These are phyloP conservation scores for Takifugu bimaculatus DNA, from an alignment of 2,113 vertebrate species.

Conservation along the genomic window DNA sequence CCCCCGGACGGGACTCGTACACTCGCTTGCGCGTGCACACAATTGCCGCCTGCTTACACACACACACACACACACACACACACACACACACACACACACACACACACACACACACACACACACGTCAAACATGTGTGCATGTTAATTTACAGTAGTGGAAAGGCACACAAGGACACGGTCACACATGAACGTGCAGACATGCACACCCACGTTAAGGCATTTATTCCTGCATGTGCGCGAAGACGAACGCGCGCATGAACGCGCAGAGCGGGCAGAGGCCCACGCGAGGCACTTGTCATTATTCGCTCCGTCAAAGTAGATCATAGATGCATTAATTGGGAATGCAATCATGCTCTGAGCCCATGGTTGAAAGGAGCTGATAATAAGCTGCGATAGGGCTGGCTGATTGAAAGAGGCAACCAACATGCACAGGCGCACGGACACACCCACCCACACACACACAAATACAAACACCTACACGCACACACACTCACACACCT, in stretches of 20 bases:
- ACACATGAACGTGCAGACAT: not conserved
- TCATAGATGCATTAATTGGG: slow-evolving; percentile 71
- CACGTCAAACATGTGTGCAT: not conserved
- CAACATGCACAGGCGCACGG: slow-evolving; percentile 21
- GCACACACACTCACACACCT: too few species aligned
- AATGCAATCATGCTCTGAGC: slow-evolving; percentile 69
- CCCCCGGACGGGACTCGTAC: slow-evolving; percentile 26
- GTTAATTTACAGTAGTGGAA: not conserved
- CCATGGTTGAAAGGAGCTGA: slow-evolving; percentile 73
- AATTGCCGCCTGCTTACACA: not conserved
- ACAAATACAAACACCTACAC: too few species aligned
- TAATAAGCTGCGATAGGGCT: slow-evolving; percentile 74
- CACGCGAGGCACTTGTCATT: slow-evolving; percentile 51
- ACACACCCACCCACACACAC: too few species aligned
- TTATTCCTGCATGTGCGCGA: not conserved
- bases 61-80: slow-evolving; percentile 1
- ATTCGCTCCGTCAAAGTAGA: slow-evolving; percentile 64
- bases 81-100: not conserved
- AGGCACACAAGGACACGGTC: not conserved
- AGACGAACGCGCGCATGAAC: slow-evolving; percentile 1
- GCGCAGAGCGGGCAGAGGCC: slow-evolving; percentile 3
- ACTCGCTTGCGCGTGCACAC: slow-evolving; percentile 1
- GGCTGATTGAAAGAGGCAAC: slow-evolving; percentile 63
- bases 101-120: slow-evolving; percentile 2
- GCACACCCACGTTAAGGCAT: not conserved